Evolutionary conservation across 2,888 invertebrate species (phyloP), one percentile per base, ranked within the genome.

Genomic region (Nemapogon koenigi): DNA sequence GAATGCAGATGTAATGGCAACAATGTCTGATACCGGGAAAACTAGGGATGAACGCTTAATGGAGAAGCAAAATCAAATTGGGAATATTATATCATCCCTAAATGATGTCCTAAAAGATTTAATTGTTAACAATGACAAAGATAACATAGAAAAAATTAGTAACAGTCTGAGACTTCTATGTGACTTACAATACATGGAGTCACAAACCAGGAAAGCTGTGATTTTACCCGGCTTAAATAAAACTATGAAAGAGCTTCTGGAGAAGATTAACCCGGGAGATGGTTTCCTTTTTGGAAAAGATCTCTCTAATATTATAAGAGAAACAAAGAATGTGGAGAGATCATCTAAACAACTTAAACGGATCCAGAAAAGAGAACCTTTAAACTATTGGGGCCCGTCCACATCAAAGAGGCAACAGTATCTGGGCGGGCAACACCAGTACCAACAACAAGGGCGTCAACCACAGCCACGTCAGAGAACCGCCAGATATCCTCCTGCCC

Each of bases 371-470:
- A 27, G n/a, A 16, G 16, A 4, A 15, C 13, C 31, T 31, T 31
- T 31, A 31, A 31, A 31, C 31, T 16, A 31, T 15, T 31, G 31
- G 31, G 15, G 31, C 31, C 15, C 31, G 31, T 31, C 31, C 31
- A 16, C 4, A 8, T 3, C 15, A 14, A 31, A 10, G 6, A 10
- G 16, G 15, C 11, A 14, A 15, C 31, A 7, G n/a, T 14, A n/a
- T 27, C 28, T n/a, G 15, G 31, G 31, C 31, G 31, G 31, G 31
- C 14, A 31, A 15, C 28, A 14, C 6, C 14, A 14, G 15, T 31
- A 6, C 15, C 13, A 31, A 4, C 31, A 14, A 13, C 31, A 31
- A 14, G 3, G 8, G 14, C 7, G 7, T n/a, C 29, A 29, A 29
- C 29, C 4, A 29, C 8, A 29, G 6, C 29, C 29, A 10, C 8